Evolutionary conservation across 2,888 invertebrate genomes (phyloP).

Genomic region (Leptura quadrifasciata): DNA sequence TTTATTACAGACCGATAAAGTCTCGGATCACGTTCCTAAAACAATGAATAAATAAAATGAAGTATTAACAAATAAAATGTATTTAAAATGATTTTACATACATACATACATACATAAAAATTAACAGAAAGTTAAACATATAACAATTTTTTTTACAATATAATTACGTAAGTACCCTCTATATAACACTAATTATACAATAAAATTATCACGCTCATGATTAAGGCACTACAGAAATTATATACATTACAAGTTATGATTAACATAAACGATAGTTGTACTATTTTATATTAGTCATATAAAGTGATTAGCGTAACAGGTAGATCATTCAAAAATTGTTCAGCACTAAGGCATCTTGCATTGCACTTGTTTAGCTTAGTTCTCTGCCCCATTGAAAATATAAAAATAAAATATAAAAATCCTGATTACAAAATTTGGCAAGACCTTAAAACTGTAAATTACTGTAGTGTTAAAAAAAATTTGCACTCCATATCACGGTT

Average conservation of each 20-base stretch:
- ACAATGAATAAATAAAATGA: constrained; percentile 20
- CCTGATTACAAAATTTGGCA: constrained; percentile 39
- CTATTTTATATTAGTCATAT: constrained; percentile 41
- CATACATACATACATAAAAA: constrained; percentile 49
- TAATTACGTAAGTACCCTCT: constrained; percentile 57
- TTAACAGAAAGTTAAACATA: constrained; percentile 52
- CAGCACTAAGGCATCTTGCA: constrained; percentile 31
- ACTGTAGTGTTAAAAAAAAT: constrained; percentile 43
- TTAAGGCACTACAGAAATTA: constrained; percentile 61
- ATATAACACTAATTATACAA: constrained; percentile 45
- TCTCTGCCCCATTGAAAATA: constrained; percentile 17
- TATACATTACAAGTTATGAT: constrained; percentile 46
- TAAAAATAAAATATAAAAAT: constrained; percentile 41
- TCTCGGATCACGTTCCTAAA: background rate
- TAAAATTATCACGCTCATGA: constrained; percentile 58
- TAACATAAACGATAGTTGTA: constrained; percentile 43
- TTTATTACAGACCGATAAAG: background rate
- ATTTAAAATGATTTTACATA: constrained; percentile 53
- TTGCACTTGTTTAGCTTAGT: constrained; percentile 5
- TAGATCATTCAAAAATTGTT: constrained; percentile 38
- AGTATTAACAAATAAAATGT: constrained; percentile 52
- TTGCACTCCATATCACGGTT: constrained; percentile 54
- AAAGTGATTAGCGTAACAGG: constrained; percentile 28
- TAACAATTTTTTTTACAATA: constrained; percentile 50
- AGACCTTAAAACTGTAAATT: constrained; percentile 38